Base-by-base conservation (phyloP, 2,888 invertebrate genomes). In the Troglohyphantes excavatus region DNA sequence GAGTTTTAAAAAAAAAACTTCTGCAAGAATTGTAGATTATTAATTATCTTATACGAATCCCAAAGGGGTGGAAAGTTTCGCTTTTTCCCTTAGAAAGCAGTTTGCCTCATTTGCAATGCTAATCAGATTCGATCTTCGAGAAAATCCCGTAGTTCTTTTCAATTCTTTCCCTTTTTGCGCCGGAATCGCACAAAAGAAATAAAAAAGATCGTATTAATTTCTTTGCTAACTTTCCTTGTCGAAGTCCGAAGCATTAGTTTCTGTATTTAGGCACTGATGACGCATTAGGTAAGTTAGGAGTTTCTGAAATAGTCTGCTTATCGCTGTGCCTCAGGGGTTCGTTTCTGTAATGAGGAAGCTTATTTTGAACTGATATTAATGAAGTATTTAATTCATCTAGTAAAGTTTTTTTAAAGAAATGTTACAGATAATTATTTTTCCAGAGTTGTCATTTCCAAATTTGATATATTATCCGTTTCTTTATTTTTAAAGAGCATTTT, bases 51-150 rank as follows among this genome's bases (percentile, higher is more conserved):
- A 75, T 43, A 43, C 75, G 46, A 67, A 73, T 33, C 53, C 84
- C 61, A 53, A n/a, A n/a, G n/a, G 33, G 63, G 67, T 23, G 73
- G 67, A 67, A 67, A 53, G 46, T 65, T 76, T 72, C 39, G 26
- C 65, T 65, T 65, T 79, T 75, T 13, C 27, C 53, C 53, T n/a
- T 26, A 13, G 29, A 46, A 75, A 67, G 67, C 53, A 75, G 84
- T 84, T 84, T 67, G 27, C 67, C 65, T 75, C 84, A 84, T 84
- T 84, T 84, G 75, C 84, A 84, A 84, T 84, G 75, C 84, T 84
- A 84, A 84, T 84, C 75, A 84, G 63, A 26, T 84, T 84, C 84
- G 67, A 84, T 84, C 75, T 75, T 76, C 26, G 63, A 19, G 43
- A 83, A 73, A 63, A 61, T 83, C 26, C 9, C 29, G 53, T 53